These are phyloP conservation scores for Pteria penguin DNA, from an alignment of 2,888 invertebrate genomes.

Conservation along the genomic window DNA sequence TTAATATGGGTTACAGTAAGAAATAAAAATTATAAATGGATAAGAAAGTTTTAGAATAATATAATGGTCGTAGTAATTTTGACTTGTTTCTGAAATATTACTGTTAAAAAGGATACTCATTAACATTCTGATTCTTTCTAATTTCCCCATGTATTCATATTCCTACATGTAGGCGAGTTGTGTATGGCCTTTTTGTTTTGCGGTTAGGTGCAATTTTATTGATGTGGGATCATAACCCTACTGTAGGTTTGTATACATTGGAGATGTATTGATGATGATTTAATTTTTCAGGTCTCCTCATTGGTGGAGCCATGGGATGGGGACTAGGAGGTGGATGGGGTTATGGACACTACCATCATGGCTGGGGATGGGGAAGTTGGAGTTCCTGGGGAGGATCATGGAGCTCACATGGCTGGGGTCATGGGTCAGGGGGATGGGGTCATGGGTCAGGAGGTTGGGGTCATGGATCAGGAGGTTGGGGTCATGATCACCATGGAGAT, in stretches of 20 bases:
- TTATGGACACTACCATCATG: conserved; percentile 1
- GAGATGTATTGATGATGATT: not conserved
- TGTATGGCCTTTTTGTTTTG: too few species aligned
- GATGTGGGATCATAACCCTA: too few species aligned
- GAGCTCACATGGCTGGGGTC: conserved; percentile 7
- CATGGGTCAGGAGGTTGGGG: conserved; percentile 7
- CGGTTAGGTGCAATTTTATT: too few species aligned
- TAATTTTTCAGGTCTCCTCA: conserved; percentile 11
- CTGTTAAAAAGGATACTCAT: too few species aligned
- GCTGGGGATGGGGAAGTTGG: conserved; percentile 15
- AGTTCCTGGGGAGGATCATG: conserved; percentile 3
- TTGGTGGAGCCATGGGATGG: conserved; percentile 21
- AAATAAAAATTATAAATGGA: too few species aligned
- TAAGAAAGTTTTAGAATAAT: too few species aligned
- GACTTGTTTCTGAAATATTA: too few species aligned
- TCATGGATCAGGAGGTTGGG: not conserved
- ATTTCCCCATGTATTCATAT: too few species aligned
- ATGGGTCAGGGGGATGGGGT: conserved; percentile 3
- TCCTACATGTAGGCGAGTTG: too few species aligned
- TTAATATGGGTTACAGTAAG: too few species aligned
- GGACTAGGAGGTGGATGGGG: conserved; percentile 8
- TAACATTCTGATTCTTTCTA: too few species aligned
- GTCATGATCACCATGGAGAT: not conserved
- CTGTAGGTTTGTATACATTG: not conserved
- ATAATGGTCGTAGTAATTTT: too few species aligned